Conservation (phyloP, 1,140 invertebrate genomes). For the Heliconius hewitsoni region DNA sequence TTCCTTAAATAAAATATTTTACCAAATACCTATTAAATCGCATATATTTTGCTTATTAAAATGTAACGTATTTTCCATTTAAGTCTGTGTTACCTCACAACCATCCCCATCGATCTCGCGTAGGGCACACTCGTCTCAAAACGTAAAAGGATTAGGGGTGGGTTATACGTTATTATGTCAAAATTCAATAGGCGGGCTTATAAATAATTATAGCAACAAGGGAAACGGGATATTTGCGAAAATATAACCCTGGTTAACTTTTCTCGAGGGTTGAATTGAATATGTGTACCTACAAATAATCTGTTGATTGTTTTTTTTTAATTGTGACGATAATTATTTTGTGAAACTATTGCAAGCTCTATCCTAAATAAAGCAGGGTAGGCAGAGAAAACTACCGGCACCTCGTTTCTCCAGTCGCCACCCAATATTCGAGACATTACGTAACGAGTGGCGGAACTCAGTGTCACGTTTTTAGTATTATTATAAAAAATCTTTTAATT, state of each 20-base stretch:
- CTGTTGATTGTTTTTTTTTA: no score
- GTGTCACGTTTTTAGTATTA: no score
- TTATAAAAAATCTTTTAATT: no score
- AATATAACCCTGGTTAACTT: not conserved
- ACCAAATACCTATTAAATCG: no score
- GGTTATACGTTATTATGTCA: constrained; percentile 10
- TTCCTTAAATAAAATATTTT: no score
- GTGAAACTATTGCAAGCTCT: not conserved
- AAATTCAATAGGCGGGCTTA: not conserved
- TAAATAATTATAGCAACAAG: constrained; percentile 1
- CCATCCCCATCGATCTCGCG: not conserved
- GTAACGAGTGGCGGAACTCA: no score
- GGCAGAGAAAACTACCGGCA: not conserved
- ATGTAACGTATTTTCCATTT: not conserved
- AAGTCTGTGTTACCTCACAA: not conserved
- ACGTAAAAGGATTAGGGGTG: constrained; percentile 12
- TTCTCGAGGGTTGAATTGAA: not conserved
- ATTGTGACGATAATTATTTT: no score
- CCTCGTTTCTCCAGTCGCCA: no score
- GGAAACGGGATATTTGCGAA: not conserved
- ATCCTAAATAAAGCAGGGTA: not conserved
- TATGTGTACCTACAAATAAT: not conserved
- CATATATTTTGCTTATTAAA: not conserved
- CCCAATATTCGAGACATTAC: no score
- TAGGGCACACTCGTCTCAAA: not conserved